A percentile compares a stretch with the other conserved stretches of the same genome.
Conservation (phyloP, 2,113 vertebrate species). For the Pomatostomus ruficeps region DNA sequence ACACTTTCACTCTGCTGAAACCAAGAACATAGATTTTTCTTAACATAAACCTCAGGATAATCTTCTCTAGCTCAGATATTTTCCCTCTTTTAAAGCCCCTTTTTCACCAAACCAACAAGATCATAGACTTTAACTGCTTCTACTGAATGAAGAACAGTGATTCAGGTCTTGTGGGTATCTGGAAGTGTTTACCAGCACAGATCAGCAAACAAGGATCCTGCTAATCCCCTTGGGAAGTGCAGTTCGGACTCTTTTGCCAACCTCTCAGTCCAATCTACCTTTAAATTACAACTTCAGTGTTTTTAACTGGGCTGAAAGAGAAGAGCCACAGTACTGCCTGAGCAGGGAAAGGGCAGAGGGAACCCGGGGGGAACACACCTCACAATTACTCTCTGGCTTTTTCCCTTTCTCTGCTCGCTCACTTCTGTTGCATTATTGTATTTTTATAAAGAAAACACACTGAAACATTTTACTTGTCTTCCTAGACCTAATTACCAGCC, state of each 20-base stretch:
- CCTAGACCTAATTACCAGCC: neutral
- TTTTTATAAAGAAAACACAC: neutral
- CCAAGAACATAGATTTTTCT: neutral
- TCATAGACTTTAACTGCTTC: neutral
- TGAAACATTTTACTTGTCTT: neutral
- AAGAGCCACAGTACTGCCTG: neutral
- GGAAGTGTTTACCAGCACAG: neutral
- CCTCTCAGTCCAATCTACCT: neutral
- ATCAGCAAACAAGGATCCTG: neutral
- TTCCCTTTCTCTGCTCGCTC: neutral
- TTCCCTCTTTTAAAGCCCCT: neutral
- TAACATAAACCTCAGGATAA: neutral
- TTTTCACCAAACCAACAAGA: neutral
- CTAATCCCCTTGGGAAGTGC: neutral
- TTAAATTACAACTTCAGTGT: neutral
- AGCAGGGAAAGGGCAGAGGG: neutral
- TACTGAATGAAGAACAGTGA: neutral
- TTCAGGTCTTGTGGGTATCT: neutral
- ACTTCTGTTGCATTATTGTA: neutral
- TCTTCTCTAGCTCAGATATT: neutral
- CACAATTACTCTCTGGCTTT: neutral
- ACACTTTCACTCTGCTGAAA: neutral
- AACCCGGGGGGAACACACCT: neutral
- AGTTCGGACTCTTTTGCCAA: neutral
- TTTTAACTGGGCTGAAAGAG: neutral